Percentiles rank a stretch among this genome's conserved stretches.
Evolutionary conservation across 2,113 vertebrate genomes (phyloP).

Genomic region (Paralichthys olivaceus): DNA sequence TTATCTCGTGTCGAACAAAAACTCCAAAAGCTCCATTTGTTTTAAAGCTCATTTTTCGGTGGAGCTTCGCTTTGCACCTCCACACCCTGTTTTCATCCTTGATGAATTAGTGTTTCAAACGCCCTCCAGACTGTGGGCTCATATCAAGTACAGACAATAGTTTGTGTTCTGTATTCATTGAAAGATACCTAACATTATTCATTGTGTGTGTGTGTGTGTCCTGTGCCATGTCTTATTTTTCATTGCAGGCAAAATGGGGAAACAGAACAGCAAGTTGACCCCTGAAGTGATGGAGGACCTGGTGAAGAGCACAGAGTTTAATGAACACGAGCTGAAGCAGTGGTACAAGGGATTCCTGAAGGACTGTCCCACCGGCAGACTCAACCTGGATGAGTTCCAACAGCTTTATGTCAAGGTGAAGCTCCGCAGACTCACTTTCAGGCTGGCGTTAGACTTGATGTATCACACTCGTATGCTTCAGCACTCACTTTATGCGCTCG

Average conservation of each 20-base stretch:
- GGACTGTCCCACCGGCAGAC: slow-evolving; percentile 84
- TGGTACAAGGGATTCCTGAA: slow-evolving; percentile 88
- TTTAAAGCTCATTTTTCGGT: slow-evolving; percentile 47
- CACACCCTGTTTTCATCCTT: slow-evolving; percentile 12
- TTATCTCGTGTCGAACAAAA: background rate
- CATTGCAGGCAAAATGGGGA: slow-evolving; percentile 88
- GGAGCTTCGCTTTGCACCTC: slow-evolving; percentile 19
- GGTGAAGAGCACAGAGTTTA: slow-evolving; percentile 94
- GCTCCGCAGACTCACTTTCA: slow-evolving; percentile 31
- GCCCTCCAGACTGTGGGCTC: slow-evolving; percentile 12
- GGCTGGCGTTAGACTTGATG: background rate
- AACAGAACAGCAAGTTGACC: slow-evolving; percentile 99
- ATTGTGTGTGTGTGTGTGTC: background rate
- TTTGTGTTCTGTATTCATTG: slow-evolving; percentile 1
- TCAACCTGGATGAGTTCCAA: slow-evolving; percentile 86
- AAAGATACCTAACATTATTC: slow-evolving; percentile 11
- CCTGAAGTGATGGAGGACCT: slow-evolving; percentile 99
- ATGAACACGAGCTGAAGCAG: slow-evolving; percentile 86
- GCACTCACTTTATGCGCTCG: background rate
- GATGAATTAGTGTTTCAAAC: slow-evolving; percentile 31
- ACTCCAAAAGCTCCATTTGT: slow-evolving; percentile 18
- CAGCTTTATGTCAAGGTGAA: slow-evolving; percentile 97
- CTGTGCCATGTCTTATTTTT: background rate
- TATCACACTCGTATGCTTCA: background rate
- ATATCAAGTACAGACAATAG: background rate